These are phyloP conservation scores for Agonopterix heracliana DNA, from an alignment of 2,888 invertebrate genomes.

Conservation along the genomic window DNA sequence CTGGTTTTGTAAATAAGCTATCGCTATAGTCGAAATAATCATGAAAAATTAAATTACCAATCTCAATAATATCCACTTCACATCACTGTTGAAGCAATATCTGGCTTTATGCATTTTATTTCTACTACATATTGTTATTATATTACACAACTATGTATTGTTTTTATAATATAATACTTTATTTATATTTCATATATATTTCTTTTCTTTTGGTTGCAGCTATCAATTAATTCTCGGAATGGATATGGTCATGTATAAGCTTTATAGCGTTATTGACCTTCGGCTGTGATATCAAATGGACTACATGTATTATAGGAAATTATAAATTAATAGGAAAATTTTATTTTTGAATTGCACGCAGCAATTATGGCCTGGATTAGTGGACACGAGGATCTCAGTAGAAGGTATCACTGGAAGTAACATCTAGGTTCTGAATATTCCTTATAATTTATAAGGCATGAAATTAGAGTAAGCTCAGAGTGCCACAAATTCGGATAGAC, in stretches of 20 bases:
- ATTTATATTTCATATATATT: conserved; percentile 15
- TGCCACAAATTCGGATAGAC: not conserved
- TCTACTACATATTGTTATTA: conserved; percentile 6
- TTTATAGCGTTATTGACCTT: conserved; percentile 57
- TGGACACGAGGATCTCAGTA: conserved; percentile 78
- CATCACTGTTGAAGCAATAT: too few relatives aligned
- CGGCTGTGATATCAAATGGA: conserved; percentile 66
- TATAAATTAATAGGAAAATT: conserved; percentile 46
- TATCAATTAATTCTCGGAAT: conserved; percentile 70
- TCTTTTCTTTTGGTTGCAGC: conserved; percentile 69
- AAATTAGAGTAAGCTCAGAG: not conserved
- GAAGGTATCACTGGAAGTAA: conserved; percentile 79
- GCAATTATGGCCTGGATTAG: conserved; percentile 76
- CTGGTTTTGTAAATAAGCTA: too few relatives aligned
- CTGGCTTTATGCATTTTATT: not conserved
- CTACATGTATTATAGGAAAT: conserved; percentile 40
- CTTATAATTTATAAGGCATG: not conserved
- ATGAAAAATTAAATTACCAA: too few relatives aligned
- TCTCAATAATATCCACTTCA: too few relatives aligned
- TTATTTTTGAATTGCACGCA: conserved; percentile 69
- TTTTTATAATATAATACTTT: conserved; percentile 3
- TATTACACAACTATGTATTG: conserved; percentile 8
- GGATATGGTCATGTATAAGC: conserved; percentile 74
- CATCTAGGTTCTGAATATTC: conserved; percentile 42
- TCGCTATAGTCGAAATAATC: too few relatives aligned